phyloP scores from a whole-genome alignment of 2,113 vertebrate species.

The Stictonetta naevosa region DNA sequence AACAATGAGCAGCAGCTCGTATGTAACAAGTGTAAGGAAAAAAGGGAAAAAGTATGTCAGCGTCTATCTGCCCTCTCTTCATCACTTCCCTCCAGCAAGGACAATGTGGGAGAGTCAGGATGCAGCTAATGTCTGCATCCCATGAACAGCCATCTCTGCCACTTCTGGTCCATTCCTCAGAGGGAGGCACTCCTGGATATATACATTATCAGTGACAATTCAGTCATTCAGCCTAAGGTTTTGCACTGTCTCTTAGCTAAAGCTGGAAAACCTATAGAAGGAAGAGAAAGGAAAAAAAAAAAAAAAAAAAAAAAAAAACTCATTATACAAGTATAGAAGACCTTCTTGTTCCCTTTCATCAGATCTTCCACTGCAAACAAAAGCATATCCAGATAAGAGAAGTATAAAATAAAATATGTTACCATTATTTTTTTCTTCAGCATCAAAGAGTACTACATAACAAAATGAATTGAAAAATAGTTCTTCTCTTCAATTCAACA shows the following conservation, averaged over 20 bases:
- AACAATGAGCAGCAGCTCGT: neutral
- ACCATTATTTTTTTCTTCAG: neutral
- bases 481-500: neutral
- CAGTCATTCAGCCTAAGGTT: neutral
- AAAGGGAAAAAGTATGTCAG: neutral
- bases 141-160: neutral
- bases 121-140: neutral
- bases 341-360: neutral
- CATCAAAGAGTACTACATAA: neutral
- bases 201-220: neutral
- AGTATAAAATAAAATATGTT: neutral
- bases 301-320: neutral
- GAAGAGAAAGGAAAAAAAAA: neutral
- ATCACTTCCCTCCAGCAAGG: neutral
- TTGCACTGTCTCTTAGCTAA: neutral
- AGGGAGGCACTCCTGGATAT: neutral
- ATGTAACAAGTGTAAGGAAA: neutral
- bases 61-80: neutral
- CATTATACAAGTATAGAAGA: neutral
- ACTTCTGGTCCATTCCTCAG: neutral
- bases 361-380: neutral
- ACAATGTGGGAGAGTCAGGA: neutral
- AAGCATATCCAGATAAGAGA: neutral
- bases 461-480: neutral
- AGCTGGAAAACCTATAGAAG: neutral